phyloP scores from a whole-genome alignment of 1,140 invertebrate species.

The Apis laboriosa region DNA sequence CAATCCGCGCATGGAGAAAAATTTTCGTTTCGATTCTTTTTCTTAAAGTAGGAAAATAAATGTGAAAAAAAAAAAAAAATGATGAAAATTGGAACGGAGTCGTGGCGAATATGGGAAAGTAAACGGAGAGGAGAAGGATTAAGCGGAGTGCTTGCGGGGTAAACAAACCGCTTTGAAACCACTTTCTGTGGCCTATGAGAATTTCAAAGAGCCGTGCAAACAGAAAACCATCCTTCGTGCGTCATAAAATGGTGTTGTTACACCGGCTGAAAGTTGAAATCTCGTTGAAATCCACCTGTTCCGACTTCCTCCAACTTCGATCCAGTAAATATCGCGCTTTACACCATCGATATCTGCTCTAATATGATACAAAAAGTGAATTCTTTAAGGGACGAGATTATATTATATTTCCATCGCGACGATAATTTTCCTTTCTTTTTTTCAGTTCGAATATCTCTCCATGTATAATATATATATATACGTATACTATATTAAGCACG shows the following conservation, averaged over 20 bases:
- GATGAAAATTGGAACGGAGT: background rate
- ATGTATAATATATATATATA: background rate
- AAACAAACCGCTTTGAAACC: constrained; percentile 45
- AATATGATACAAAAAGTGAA: background rate
- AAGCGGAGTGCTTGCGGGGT: constrained; percentile 52
- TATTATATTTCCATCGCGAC: background rate
- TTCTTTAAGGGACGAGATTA: background rate
- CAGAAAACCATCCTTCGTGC: constrained; percentile 24
- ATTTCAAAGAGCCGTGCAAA: constrained; percentile 44
- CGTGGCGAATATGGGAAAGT: constrained; percentile 44
- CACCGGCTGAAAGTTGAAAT: constrained; percentile 30
- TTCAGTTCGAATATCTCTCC: background rate
- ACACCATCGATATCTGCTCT: background rate
- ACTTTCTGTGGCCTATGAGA: constrained; percentile 49
- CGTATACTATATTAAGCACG: too few relatives aligned
- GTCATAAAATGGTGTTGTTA: constrained; percentile 33
- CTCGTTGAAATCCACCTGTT: constrained; percentile 12
- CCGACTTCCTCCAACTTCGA: background rate
- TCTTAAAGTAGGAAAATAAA: background rate
- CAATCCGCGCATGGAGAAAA: too few relatives aligned
- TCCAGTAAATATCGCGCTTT: background rate
- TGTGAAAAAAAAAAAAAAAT: background rate
- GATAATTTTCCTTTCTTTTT: background rate
- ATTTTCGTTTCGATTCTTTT: background rate
- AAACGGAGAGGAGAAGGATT: constrained; percentile 60